A percentile compares a stretch with the other conserved stretches of the same genome.
phyloP scores from a whole-genome alignment of 2,113 vertebrate genomes.

The Bungarus multicinctus region DNA sequence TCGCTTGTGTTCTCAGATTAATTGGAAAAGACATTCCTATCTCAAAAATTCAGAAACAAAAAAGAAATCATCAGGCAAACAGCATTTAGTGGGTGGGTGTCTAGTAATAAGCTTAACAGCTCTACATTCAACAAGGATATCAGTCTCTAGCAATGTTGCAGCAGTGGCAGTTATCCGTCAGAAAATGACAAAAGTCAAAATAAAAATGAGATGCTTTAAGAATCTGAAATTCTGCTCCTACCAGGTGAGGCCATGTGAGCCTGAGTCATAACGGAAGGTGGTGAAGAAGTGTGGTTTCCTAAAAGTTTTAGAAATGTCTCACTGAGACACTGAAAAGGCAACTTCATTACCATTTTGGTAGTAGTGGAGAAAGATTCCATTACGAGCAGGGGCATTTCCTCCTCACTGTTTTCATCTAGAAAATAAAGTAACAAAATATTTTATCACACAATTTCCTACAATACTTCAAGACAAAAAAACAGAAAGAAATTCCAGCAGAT shows the following conservation, averaged over 20 bases:
- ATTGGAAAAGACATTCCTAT: not conserved
- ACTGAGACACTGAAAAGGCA: not conserved
- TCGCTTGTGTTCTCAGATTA: not conserved
- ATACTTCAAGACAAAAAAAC: not conserved
- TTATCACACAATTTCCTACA: not conserved
- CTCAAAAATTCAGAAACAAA: not conserved
- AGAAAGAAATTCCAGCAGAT: not conserved
- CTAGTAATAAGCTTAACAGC: not conserved
- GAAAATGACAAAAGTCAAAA: not conserved
- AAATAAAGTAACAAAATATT: constrained; percentile 34
- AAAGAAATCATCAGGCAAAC: not conserved
- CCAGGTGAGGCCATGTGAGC: not conserved
- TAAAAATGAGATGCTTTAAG: not conserved
- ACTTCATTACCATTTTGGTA: constrained; percentile 53
- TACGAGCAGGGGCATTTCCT: not conserved
- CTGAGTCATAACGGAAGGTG: not conserved
- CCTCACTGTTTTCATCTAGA: constrained; percentile 44
- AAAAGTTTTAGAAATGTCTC: not conserved
- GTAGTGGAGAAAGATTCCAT: constrained; percentile 17
- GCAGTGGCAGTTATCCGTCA: not conserved
- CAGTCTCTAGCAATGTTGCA: not conserved
- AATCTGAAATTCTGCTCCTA: not conserved
- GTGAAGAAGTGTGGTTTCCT: not conserved
- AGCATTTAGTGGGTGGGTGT: not conserved
- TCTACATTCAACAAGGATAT: not conserved